Evolutionary conservation across 2,113 vertebrate genomes (phyloP).

Genomic region (Formicarius rufipectus): DNA sequence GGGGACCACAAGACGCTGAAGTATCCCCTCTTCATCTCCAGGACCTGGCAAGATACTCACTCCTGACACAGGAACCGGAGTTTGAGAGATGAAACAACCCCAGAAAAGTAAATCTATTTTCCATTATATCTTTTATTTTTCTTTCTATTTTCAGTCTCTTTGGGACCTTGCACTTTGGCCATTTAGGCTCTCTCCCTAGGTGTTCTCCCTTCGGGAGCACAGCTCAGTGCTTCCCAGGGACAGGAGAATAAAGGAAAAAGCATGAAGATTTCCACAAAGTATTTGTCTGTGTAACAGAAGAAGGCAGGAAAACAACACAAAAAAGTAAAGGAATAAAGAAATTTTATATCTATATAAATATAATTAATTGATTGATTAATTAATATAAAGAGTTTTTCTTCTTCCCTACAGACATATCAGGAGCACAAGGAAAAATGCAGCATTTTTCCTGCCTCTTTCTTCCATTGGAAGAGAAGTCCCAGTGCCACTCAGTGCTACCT

Average conservation of each 20-base stretch:
- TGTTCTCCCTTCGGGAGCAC: neutral
- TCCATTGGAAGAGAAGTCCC: neutral
- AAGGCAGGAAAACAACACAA: neutral
- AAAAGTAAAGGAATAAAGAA: neutral
- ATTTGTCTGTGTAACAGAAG: neutral
- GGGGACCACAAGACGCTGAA: rapidly evolving
- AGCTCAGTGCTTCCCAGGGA: neutral
- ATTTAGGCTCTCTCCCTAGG: neutral
- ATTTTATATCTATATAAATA: too few species aligned
- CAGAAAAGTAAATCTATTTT: neutral
- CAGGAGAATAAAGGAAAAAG: neutral
- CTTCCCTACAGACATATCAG: neutral
- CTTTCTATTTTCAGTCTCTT: neutral
- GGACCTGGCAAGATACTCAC: neutral
- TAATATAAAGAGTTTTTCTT: neutral
- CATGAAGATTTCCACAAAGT: neutral
- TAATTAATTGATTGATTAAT: too few species aligned
- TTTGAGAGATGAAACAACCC: neutral
- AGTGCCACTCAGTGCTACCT: neutral
- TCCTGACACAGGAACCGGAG: neutral
- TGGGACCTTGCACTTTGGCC: neutral
- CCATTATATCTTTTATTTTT: neutral
- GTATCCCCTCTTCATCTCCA: neutral
- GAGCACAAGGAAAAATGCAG: neutral
- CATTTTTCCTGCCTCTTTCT: neutral